Conservation (phyloP, 2,797 vertebrate genomes). For the Anguilla anguilla region DNA sequence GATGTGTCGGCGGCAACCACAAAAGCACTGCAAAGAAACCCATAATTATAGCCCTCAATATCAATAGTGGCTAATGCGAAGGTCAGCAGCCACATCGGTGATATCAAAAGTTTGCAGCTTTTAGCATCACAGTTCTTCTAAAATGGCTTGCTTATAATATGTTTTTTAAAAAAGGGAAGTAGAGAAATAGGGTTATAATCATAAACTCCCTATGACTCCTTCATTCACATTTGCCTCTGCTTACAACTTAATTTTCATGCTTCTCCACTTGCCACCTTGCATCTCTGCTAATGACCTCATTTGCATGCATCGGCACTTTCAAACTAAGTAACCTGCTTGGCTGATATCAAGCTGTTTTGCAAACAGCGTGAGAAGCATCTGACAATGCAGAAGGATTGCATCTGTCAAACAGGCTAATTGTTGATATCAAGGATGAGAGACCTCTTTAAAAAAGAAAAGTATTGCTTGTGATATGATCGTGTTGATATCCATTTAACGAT, state of each 20-base stretch:
- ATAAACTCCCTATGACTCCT: not conserved
- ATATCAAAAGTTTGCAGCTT: not conserved
- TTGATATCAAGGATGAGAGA: not conserved
- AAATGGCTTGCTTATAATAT: no score
- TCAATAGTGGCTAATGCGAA: not conserved
- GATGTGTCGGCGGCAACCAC: not conserved
- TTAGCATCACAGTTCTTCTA: not conserved
- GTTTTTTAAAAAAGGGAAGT: no score
- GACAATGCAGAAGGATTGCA: not conserved
- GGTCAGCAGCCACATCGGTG: not conserved
- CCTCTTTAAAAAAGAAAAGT: not conserved
- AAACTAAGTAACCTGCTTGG: not conserved
- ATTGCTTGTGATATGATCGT: not conserved
- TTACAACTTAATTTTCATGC: not conserved
- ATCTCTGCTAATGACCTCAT: not conserved
- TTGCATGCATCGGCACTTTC: not conserved
- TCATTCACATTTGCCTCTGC: not conserved
- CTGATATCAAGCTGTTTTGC: not conserved
- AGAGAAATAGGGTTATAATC: not conserved
- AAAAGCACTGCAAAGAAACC: no score
- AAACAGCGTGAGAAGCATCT: not conserved
- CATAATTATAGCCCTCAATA: not conserved
- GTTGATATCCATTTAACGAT: not conserved
- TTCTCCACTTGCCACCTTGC: not conserved
- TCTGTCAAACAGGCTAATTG: not conserved